Percentiles rank a stretch among this genome's conserved stretches.
phyloP scores from a whole-genome alignment of 2,888 invertebrate genomes.

The Drosophila villosipedis region DNA sequence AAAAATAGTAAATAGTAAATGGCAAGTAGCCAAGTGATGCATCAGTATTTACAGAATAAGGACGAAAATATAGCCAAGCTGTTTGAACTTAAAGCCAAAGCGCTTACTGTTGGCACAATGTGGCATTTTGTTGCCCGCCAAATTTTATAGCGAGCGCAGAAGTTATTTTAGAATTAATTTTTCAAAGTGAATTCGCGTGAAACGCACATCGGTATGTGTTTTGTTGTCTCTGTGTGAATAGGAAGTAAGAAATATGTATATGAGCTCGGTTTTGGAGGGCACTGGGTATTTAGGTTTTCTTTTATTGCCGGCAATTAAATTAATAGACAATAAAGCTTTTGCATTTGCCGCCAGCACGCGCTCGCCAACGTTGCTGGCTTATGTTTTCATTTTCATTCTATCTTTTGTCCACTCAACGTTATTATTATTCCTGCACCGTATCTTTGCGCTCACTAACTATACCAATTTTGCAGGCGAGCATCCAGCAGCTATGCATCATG shows the following conservation, averaged over 20 bases:
- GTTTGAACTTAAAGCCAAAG: background rate
- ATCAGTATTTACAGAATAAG: background rate
- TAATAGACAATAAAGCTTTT: conserved; percentile 72
- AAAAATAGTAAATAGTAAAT: background rate
- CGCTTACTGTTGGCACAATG: background rate
- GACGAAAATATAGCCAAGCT: background rate
- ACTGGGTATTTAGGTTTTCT: conserved; percentile 6
- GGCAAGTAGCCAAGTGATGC: background rate
- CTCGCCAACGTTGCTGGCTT: background rate
- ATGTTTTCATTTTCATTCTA: conserved; percentile 4
- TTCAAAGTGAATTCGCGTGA: background rate
- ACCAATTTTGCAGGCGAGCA: conserved; percentile 89
- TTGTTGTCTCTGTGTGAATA: background rate
- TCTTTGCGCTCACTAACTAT: background rate
- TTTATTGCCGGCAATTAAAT: conserved; percentile 71
- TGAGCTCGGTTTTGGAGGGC: conserved; percentile 1
- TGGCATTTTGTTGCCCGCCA: conserved; percentile 1
- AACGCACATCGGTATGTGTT: background rate
- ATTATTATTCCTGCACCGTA: background rate
- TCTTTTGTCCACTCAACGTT: conserved; percentile 8
- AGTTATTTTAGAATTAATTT: conserved; percentile 10
- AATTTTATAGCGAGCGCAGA: background rate
- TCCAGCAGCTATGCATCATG: conserved; percentile 94
- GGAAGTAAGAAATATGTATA: background rate
- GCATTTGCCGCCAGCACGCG: conserved; percentile 46